phyloP scores from a whole-genome alignment of 2,888 invertebrate species.

The Theretra japonica region DNA sequence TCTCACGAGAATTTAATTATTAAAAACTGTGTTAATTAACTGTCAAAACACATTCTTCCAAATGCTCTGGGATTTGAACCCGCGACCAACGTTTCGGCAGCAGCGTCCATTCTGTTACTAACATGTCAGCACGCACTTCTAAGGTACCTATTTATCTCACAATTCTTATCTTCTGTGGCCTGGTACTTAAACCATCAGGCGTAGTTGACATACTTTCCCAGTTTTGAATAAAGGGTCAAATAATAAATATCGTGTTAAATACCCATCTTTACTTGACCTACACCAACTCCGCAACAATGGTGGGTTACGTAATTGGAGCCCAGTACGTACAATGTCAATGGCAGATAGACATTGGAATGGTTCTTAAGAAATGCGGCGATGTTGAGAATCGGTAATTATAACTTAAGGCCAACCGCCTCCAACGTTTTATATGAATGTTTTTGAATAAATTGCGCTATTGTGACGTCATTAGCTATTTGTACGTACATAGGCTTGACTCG shows the following conservation, averaged over 20 bases:
- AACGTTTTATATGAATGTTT: background rate
- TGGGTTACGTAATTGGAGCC: background rate
- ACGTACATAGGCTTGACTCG: background rate
- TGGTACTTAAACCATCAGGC: too few species aligned
- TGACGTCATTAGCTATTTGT: background rate
- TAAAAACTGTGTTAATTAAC: too few species aligned
- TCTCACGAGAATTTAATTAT: too few species aligned
- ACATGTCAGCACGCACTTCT: too few species aligned
- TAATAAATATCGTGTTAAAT: background rate
- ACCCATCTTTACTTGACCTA: background rate
- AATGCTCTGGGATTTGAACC: too few species aligned
- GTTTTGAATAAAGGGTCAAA: too few species aligned
- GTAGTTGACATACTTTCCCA: too few species aligned
- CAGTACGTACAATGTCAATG: conserved; percentile 16
- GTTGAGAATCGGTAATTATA: conserved; percentile 17
- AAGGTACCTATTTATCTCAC: too few species aligned
- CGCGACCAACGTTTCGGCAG: too few species aligned
- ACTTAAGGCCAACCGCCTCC: conserved; percentile 8
- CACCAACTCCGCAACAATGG: background rate
- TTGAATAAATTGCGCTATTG: conserved; percentile 2
- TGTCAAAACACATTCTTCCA: too few species aligned
- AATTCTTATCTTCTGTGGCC: too few species aligned
- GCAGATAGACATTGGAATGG: conserved; percentile 16
- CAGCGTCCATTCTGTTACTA: too few species aligned
- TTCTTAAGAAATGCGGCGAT: conserved; percentile 3